Base-by-base conservation (phyloP, 2,797 vertebrate genomes). In the Dendrocincla fuliginosa region DNA sequence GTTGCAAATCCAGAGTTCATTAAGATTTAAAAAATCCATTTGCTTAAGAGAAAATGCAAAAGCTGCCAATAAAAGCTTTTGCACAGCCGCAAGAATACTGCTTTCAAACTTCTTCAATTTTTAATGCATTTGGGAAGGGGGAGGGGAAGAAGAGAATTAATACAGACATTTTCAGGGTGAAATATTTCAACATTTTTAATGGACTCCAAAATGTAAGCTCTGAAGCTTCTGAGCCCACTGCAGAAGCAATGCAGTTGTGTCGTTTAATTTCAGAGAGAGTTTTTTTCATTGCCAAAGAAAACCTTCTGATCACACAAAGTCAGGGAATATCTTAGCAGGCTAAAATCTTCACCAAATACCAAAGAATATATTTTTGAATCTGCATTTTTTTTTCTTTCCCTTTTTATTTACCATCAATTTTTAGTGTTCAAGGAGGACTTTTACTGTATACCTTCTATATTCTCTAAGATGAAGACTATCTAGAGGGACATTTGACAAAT, bases 11-110 rank as follows among this genome's bases (percentile, higher is more conserved):
- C 59, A 87, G 79, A 82, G 90, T 91, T 91, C 83, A 93, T 94
- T 95, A 96, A 89, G 64, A 78, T 79, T 92, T 67, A 13, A 89
- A 87, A 94, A 92, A 74, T 67, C 77, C 90, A 83, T 94, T 96
- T 95, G 42, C 88, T 86, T 55, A 82, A 93, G 27, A 79, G 19
- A 94, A 94, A 94, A 63, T 56, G 60, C 33, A 94, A 94, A 93
- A 93, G 44, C 70, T 92, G 78, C 77, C 88, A 93, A 89, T 86
- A 86, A 91, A 95, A 95, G 70, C 80, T 87, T 92, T 91, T 93
- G 32, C 32, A 85, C 11, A 65, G 73, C 75, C 85, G 42, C 71
- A 76, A 78, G 91, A 87, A 89, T 39, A 88, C 47, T 73, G 39
- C 82, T 93, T 88, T 91, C 60, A 95, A 95, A 73, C 30, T 78